phyloP scores from a whole-genome alignment of 64 coral and sea anemone genomes.

The Montipora efflorescens region DNA sequence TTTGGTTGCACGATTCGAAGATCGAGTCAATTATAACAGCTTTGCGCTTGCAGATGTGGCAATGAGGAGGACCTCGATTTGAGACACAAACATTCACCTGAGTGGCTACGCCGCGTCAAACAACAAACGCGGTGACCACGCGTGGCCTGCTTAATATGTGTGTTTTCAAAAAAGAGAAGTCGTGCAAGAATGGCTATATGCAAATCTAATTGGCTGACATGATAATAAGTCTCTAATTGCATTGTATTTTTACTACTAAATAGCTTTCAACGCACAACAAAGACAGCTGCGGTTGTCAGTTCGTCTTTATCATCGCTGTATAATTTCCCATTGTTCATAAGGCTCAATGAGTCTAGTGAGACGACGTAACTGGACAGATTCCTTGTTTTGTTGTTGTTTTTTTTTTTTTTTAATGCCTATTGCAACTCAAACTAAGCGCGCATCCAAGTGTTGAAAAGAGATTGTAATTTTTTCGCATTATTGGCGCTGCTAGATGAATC shows the following conservation, averaged over 20 bases:
- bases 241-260: conserved; percentile 98
- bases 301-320: conserved; percentile 86
- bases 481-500: background rate
- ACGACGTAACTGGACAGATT: conserved; percentile 7
- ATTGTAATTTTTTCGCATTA: no score
- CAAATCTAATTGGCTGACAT: conserved; percentile 99
- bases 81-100: conserved; percentile 60
- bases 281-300: conserved; percentile 78
- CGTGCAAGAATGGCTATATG: conserved; percentile 86
- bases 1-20: conserved; percentile 52
- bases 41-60: conserved; percentile 62
- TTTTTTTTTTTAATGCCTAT: background rate
- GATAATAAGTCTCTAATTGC: conserved; percentile 99
- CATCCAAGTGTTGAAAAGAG: background rate
- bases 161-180: conserved; percentile 72
- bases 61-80: conserved; percentile 82
- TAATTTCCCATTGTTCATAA: conserved; percentile 91
- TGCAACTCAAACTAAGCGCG: conserved; percentile 6
- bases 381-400: no score
- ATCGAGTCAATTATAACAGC: conserved; percentile 72
- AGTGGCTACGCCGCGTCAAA: conserved; percentile 58
- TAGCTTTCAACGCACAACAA: conserved; percentile 97
- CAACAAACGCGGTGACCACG: conserved; percentile 84
- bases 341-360: conserved; percentile 53
- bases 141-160: conserved; percentile 95